Conservation (phyloP, 1,140 invertebrate species). For the Linepithema humile region DNA sequence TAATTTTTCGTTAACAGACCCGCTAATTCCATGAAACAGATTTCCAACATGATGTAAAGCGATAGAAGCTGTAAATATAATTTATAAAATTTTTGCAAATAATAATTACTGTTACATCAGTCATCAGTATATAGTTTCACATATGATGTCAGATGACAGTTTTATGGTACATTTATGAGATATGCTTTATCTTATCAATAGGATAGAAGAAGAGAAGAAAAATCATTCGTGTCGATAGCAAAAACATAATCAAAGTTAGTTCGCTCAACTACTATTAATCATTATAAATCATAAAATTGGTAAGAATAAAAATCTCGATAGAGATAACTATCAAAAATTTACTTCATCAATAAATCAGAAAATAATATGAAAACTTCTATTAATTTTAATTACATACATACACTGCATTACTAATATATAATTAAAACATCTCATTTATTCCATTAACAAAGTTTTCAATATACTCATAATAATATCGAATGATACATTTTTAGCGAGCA, state of each 20-base stretch:
- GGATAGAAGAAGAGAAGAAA: not conserved
- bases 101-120: not conserved
- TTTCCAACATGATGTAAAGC: not conserved
- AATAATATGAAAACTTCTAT: not conserved
- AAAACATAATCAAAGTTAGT: not conserved
- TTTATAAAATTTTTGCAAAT: not conserved
- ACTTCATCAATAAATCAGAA: not conserved
- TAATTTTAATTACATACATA: conserved; percentile 18
- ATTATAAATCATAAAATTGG: not conserved
- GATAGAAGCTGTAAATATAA: not conserved
- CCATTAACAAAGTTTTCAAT: not conserved
- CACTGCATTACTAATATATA: not conserved
- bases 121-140: not conserved
- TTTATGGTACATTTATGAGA: not conserved
- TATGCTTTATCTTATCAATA: not conserved
- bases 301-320: not conserved
- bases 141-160: not conserved
- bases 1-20: not conserved
- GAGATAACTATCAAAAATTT: not conserved
- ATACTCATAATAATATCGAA: conserved; percentile 1
- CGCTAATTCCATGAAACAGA: not conserved
- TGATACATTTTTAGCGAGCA: not conserved
- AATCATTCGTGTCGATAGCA: not conserved
- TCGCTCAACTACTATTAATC: not conserved
- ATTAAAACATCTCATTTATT: not conserved